phyloP scores from a whole-genome alignment of 2,113 vertebrate species.

The Tragelaphus scriptus region DNA sequence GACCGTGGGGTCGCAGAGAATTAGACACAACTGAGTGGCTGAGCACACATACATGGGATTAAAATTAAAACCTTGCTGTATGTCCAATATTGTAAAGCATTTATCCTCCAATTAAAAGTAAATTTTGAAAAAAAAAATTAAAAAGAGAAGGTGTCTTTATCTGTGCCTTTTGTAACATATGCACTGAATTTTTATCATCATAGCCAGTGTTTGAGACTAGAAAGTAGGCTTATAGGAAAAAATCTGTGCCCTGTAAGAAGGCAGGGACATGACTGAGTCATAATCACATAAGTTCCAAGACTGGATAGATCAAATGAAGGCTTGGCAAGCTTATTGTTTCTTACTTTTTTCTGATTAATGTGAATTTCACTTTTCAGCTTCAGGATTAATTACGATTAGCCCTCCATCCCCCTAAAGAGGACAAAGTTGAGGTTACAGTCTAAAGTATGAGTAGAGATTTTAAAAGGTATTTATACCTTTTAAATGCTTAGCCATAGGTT shows the following conservation, averaged over 20 bases:
- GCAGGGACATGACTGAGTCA: neutral
- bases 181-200: neutral
- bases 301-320: neutral
- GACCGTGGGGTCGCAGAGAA: fast-evolving
- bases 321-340: neutral
- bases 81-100: neutral
- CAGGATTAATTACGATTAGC: neutral
- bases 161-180: neutral
- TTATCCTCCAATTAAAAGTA: neutral
- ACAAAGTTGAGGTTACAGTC: neutral
- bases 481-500: neutral
- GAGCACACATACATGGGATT: neutral
- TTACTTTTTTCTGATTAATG: neutral
- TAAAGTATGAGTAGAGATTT: neutral
- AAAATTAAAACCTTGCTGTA: neutral
- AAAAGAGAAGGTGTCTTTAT: neutral
- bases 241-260: neutral
- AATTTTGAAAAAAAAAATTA: neutral
- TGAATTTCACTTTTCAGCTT: neutral
- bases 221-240: neutral
- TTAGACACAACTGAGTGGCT: neutral
- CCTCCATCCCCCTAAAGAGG: neutral
- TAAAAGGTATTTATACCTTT: neutral
- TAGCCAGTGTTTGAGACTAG: neutral
- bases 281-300: neutral